A percentile compares a stretch with the other conserved stretches of the same genome.
phyloP scores from a whole-genome alignment of 2,113 vertebrate genomes.

The Bos indicus region DNA sequence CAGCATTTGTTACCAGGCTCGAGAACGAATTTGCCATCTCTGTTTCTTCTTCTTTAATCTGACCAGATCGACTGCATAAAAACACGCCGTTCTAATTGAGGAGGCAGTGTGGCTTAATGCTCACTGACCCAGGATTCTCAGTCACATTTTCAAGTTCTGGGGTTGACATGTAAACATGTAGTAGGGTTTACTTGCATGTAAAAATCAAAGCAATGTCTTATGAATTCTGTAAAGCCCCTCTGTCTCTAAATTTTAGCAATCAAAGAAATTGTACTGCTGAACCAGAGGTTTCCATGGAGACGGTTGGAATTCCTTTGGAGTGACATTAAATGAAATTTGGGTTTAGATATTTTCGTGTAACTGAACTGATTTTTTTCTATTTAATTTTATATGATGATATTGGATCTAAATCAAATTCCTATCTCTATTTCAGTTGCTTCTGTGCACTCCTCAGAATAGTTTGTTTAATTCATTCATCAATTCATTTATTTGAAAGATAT shows the following conservation, averaged over 20 bases:
- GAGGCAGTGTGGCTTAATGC: not conserved
- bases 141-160: not conserved
- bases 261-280: not conserved
- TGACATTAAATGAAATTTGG: conserved; percentile 21
- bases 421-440: not conserved
- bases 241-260: not conserved
- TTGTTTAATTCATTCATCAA: not conserved
- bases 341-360: conserved; percentile 6
- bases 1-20: not conserved
- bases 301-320: not conserved
- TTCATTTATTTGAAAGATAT: not conserved
- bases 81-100: not conserved
- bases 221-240: not conserved
- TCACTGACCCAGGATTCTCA: not conserved
- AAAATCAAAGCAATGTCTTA: not conserved
- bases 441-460: not conserved
- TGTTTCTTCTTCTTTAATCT: not conserved
- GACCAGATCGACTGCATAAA: not conserved
- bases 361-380: not conserved
- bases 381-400: not conserved
- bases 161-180: not conserved
- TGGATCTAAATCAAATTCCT: not conserved
- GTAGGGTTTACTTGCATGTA: not conserved
- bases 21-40: not conserved
- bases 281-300: conserved; percentile 33